Percentiles rank a stretch among this genome's conserved stretches.
Conservation (phyloP, 2,113 vertebrate genomes). For the Salvelinus namaycush region DNA sequence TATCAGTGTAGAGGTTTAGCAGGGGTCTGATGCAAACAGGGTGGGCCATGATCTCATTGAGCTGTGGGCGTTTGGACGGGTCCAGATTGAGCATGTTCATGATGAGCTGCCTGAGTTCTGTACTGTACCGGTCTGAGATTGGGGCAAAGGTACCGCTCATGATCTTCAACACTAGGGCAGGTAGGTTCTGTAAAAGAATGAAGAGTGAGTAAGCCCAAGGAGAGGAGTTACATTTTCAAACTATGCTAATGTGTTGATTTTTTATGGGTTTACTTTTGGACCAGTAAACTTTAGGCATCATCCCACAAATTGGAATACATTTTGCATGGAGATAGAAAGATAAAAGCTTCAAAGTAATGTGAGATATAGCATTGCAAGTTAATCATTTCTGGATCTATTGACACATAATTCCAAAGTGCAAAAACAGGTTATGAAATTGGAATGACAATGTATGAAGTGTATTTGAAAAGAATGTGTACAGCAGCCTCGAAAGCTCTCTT, state of each 20-base stretch:
- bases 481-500: constrained; percentile 98
- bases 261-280: neutral
- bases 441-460: neutral
- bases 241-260: neutral
- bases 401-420: neutral
- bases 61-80: constrained; percentile 91
- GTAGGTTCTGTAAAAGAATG: constrained; percentile 84
- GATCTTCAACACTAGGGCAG: constrained; percentile 95
- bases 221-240: neutral
- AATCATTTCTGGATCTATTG: constrained; percentile 1
- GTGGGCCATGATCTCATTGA: constrained; percentile 97
- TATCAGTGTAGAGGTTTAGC: constrained; percentile 92
- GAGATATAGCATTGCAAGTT: neutral
- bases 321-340: constrained; percentile 4
- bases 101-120: constrained; percentile 91
- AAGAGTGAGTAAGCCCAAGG: neutral
- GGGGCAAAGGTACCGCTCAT: constrained; percentile 98
- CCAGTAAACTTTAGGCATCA: neutral
- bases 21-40: constrained; percentile 91
- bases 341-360: constrained; percentile 6
- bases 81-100: constrained; percentile 96
- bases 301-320: neutral
- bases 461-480: constrained; percentile 64
- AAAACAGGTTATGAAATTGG: neutral
- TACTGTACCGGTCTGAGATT: constrained; percentile 94